phyloP scores from a whole-genome alignment of 2,113 vertebrate species.

The Pyrgilauda ruficollis region DNA sequence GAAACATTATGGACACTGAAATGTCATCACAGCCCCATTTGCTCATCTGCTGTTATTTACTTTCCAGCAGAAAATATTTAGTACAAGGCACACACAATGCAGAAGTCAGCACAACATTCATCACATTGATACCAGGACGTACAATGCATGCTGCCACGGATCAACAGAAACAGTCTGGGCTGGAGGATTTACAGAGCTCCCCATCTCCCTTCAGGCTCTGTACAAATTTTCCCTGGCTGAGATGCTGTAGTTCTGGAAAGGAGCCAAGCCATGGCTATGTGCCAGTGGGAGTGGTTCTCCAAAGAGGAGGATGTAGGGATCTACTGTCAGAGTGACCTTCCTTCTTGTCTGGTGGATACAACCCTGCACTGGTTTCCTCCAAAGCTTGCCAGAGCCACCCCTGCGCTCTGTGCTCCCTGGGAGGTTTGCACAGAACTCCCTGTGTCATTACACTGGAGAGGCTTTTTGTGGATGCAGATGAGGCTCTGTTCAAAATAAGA shows the following conservation, averaged over 20 bases:
- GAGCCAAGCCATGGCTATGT: not conserved
- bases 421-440: not conserved
- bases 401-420: not conserved
- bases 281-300: not conserved
- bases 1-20: conserved; percentile 47
- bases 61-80: conserved; percentile 12
- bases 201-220: not conserved
- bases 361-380: not conserved
- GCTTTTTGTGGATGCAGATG: not conserved
- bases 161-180: not conserved
- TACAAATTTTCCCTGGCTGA: not conserved
- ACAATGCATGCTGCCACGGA: not conserved
- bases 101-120: conserved; percentile 42
- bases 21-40: conserved; percentile 40
- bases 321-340: not conserved
- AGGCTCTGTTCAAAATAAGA: not conserved
- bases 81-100: conserved; percentile 10
- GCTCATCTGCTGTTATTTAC: conserved; percentile 58
- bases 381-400: not conserved
- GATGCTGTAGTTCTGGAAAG: not conserved
- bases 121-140: not conserved
- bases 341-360: not conserved
- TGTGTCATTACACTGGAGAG: not conserved
- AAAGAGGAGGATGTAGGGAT: not conserved
- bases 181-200: conserved; percentile 18